A percentile compares a stretch with the other conserved stretches of the same genome.
These are phyloP conservation scores for Sebastiscus tertius DNA, from an alignment of 2,797 vertebrate species.

Conservation along the genomic window DNA sequence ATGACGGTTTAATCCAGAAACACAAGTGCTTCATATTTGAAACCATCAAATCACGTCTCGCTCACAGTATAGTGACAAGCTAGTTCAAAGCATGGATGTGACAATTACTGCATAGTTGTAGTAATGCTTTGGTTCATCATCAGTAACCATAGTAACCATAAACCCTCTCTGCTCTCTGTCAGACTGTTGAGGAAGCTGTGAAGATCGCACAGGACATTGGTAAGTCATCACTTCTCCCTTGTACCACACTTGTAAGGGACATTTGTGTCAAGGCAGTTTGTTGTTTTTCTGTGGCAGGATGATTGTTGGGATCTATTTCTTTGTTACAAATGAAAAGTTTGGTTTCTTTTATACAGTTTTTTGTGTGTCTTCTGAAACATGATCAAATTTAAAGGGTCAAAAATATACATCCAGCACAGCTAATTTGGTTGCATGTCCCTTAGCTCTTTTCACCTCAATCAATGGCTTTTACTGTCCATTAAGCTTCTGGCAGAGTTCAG, in stretches of 20 bases:
- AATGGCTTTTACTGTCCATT: no score
- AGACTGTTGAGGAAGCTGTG: conserved; percentile 96
- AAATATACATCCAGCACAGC: neutral
- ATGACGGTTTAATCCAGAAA: neutral
- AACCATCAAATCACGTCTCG: no score
- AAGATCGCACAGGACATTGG: conserved; percentile 95
- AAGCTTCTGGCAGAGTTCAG: no score
- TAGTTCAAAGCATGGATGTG: neutral
- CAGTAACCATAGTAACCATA: conserved; percentile 4
- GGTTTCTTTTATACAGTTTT: neutral
- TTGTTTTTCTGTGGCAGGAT: neutral
- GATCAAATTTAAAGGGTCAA: neutral
- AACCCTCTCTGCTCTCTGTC: conserved; percentile 81
- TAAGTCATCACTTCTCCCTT: conserved; percentile 73
- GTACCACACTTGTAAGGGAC: no score
- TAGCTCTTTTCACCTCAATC: no score
- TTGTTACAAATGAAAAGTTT: neutral
- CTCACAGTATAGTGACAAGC: neutral
- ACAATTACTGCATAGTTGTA: neutral
- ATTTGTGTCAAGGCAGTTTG: neutral
- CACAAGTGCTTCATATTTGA: no score
- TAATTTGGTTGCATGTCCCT: no score
- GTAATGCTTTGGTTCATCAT: neutral
- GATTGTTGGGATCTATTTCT: neutral
- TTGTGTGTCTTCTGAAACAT: neutral